Evolutionary conservation across 1,140 invertebrate species (phyloP).

Genomic region (Drosophila tristis): DNA sequence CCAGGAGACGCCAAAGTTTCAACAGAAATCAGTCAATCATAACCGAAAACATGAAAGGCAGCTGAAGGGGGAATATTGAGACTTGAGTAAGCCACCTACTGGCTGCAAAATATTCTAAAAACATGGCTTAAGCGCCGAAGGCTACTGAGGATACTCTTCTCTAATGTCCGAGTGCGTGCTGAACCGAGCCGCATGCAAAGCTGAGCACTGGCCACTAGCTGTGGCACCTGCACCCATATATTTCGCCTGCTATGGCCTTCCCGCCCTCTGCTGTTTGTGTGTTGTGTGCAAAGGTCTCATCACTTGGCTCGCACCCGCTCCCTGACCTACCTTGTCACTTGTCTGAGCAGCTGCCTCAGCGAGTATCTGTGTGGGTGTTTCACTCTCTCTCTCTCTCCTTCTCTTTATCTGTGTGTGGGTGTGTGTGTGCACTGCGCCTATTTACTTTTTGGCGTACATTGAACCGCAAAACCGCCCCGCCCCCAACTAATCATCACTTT

Average conservation of each 20-base stretch:
- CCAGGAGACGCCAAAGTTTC: slow-evolving; percentile 79
- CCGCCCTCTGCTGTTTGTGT: slow-evolving; percentile 26
- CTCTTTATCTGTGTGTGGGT: slow-evolving; percentile 8
- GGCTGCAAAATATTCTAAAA: slow-evolving; percentile 12
- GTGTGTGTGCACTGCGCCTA: slow-evolving; percentile 48
- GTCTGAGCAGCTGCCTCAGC: slow-evolving; percentile 6
- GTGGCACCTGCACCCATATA: not conserved
- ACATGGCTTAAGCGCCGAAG: too few relatives aligned
- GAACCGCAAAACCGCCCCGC: slow-evolving; percentile 53
- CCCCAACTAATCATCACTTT: slow-evolving; percentile 75
- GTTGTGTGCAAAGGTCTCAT: slow-evolving; percentile 51
- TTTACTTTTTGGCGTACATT: slow-evolving; percentile 78
- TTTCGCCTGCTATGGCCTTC: too few relatives aligned
- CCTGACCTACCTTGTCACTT: slow-evolving; percentile 66
- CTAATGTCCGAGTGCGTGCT: slow-evolving; percentile 60
- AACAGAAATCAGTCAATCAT: slow-evolving; percentile 82
- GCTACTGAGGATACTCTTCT: too few relatives aligned
- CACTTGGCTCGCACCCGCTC: slow-evolving; percentile 24
- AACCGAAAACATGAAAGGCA: slow-evolving; percentile 57
- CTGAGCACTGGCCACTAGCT: slow-evolving; percentile 11
- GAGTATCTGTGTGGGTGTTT: slow-evolving; percentile 3
- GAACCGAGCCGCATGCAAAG: slow-evolving; percentile 27
- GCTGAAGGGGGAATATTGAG: slow-evolving; percentile 9
- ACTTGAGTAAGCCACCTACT: slow-evolving; percentile 10
- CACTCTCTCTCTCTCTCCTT: not conserved